phyloP scores from a whole-genome alignment of 2,888 invertebrate genomes.

The Hydroisotoma schaefferi region DNA sequence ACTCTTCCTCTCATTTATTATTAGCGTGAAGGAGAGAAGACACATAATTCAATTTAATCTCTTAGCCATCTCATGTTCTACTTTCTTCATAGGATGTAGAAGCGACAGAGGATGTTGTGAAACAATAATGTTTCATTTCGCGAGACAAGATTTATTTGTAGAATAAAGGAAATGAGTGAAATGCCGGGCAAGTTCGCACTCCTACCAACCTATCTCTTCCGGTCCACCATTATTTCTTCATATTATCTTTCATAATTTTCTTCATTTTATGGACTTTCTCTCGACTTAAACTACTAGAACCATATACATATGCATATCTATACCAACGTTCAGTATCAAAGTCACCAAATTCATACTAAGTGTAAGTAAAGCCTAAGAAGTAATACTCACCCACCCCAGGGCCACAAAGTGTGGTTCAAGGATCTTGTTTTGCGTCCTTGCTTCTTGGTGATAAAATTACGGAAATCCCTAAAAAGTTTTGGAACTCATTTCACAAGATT shows the following conservation, averaged over 20 bases:
- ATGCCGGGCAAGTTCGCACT: conserved; percentile 4
- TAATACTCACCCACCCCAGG: not conserved
- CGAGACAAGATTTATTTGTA: conserved; percentile 10
- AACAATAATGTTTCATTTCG: conserved; percentile 18
- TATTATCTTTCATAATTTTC: not conserved
- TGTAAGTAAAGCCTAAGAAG: not conserved
- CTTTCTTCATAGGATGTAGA: conserved; percentile 5
- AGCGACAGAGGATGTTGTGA: conserved; percentile 6
- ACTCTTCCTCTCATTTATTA: too few species aligned
- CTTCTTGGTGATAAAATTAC: conserved; percentile 28
- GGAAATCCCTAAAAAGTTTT: conserved; percentile 40
- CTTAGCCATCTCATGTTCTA: conserved; percentile 4
- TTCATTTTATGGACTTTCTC: not conserved
- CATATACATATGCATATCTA: not conserved
- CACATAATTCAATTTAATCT: conserved; percentile 2
- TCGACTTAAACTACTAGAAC: not conserved
- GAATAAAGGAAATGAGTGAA: conserved; percentile 15
- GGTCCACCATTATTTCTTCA: conserved; percentile 7
- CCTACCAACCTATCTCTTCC: conserved; percentile 4
- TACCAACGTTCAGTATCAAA: too few species aligned
- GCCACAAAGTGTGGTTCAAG: conserved; percentile 2
- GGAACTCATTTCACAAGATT: conserved; percentile 29
- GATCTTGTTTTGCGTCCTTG: conserved; percentile 5
- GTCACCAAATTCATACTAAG: not conserved
- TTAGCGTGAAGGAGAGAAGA: not conserved